phyloP scores from a whole-genome alignment of 2,797 vertebrate species.

The Onychomys leucogaster region DNA sequence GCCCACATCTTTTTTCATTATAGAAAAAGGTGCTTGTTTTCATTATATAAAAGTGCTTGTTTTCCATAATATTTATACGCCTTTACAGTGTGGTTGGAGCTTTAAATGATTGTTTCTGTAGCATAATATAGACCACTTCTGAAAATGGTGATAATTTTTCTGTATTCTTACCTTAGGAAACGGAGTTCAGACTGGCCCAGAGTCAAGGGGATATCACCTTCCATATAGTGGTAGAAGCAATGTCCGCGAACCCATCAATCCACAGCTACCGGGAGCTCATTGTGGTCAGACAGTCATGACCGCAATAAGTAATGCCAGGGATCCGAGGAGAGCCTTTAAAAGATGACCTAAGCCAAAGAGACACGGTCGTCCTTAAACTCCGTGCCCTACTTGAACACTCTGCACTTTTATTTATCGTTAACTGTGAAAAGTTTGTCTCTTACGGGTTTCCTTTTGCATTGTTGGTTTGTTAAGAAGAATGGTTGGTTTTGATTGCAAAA shows the following conservation, averaged over 20 bases:
- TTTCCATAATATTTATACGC: not conserved
- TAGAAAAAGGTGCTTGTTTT: constrained; percentile 22
- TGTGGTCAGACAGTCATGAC: constrained; percentile 90
- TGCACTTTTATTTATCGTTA: constrained; percentile 96
- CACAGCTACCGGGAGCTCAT: constrained; percentile 80
- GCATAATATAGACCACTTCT: not conserved
- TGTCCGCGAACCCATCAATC: constrained; percentile 89
- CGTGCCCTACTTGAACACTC: constrained; percentile 97
- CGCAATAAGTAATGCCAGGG: constrained; percentile 96
- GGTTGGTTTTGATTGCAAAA: constrained; percentile 81
- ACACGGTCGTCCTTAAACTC: constrained; percentile 87
- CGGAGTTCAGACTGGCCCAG: constrained; percentile 90
- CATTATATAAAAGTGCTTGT: not conserved
- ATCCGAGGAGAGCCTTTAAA: constrained; percentile 96
- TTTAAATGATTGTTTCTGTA: not conserved
- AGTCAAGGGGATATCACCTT: constrained; percentile 88
- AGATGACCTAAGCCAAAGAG: constrained; percentile 93
- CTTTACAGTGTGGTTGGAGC: not conserved
- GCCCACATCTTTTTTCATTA: not conserved
- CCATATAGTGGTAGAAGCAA: constrained; percentile 91
- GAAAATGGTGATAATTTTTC: constrained; percentile 53
- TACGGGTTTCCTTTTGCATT: constrained; percentile 76
- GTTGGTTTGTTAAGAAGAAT: constrained; percentile 81
- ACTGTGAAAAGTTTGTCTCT: constrained; percentile 88
- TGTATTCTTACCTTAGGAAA: constrained; percentile 90